These are phyloP conservation scores for Palythoa caribaeorum DNA, from an alignment of 92 coral and sea anemone genomes.

Conservation along the genomic window DNA sequence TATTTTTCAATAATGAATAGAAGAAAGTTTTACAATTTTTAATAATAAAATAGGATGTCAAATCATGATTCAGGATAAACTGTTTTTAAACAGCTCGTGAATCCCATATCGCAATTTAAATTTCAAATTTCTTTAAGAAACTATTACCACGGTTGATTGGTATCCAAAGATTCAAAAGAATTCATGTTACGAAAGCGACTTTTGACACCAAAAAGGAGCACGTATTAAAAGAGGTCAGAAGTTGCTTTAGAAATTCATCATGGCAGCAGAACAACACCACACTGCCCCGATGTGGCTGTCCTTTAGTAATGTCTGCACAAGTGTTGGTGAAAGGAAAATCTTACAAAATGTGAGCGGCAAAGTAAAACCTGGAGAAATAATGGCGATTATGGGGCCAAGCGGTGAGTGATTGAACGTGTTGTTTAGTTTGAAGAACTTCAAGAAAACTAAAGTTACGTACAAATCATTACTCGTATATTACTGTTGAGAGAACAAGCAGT, in stretches of 20 bases:
- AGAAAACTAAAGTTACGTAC: too few species aligned
- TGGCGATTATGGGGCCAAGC: constrained; percentile 98
- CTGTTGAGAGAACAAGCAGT: too few species aligned
- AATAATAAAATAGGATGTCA: too few species aligned
- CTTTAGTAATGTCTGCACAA: constrained; percentile 70
- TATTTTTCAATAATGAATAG: too few species aligned
- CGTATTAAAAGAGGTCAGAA: background rate
- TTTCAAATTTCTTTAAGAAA: background rate
- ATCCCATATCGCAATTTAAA: background rate
- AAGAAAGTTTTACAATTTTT: too few species aligned
- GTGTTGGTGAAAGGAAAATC: constrained; percentile 74
- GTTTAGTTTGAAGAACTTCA: background rate
- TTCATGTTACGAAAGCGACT: background rate
- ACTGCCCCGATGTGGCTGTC: constrained; percentile 75
- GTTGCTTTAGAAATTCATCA: background rate
- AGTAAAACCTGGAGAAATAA: constrained; percentile 89
- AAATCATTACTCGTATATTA: too few species aligned
- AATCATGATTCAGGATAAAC: too few species aligned
- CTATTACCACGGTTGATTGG: background rate
- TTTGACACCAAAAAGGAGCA: background rate
- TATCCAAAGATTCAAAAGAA: background rate
- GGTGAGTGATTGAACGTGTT: constrained; percentile 67
- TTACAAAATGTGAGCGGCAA: constrained; percentile 85
- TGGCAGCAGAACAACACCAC: constrained; percentile 10
- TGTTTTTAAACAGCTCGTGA: background rate